Percentiles rank a stretch among this genome's conserved stretches.
Evolutionary conservation across 2,888 invertebrate genomes (phyloP).

Genomic region (Bellardia pandia): DNA sequence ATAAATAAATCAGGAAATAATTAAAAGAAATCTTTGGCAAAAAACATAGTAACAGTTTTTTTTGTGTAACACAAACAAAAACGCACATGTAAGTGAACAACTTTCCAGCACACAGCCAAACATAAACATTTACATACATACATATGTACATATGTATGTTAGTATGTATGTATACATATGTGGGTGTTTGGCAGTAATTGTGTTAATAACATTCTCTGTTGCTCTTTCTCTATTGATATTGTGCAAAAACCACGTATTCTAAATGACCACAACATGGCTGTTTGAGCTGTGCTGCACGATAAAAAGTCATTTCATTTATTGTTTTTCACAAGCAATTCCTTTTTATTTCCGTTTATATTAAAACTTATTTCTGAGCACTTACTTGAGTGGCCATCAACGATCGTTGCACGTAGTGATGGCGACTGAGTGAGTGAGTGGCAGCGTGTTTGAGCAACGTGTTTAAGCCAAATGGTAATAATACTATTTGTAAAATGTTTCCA

Average conservation of each 20-base stretch:
- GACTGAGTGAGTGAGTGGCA: too few relatives aligned
- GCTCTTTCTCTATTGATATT: not conserved
- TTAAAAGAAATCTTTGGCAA: conserved; percentile 69
- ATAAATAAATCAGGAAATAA: conserved; percentile 74
- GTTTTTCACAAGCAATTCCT: conserved; percentile 51
- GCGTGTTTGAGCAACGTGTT: not conserved
- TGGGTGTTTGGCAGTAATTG: conserved; percentile 12
- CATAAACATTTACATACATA: not conserved
- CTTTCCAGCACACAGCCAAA: conserved; percentile 8
- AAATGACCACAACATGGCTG: conserved; percentile 69
- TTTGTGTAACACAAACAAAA: conserved; percentile 3
- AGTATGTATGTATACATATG: not conserved
- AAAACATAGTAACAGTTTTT: conserved; percentile 45
- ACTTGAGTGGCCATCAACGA: conserved; percentile 24
- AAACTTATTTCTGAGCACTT: conserved; percentile 30
- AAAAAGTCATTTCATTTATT: conserved; percentile 37
- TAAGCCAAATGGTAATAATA: not conserved
- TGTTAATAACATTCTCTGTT: not conserved
- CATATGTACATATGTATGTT: too few relatives aligned
- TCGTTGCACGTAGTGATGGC: not conserved
- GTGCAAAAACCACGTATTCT: conserved; percentile 58
- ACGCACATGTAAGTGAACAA: conserved; percentile 9
- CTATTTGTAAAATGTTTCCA: not conserved
- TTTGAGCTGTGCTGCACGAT: not conserved
- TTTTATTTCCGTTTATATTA: conserved; percentile 55